Evolutionary conservation across 2,888 invertebrate genomes (phyloP), one percentile per base, ranked within the genome.

Genomic region (Erebia aethiops): DNA sequence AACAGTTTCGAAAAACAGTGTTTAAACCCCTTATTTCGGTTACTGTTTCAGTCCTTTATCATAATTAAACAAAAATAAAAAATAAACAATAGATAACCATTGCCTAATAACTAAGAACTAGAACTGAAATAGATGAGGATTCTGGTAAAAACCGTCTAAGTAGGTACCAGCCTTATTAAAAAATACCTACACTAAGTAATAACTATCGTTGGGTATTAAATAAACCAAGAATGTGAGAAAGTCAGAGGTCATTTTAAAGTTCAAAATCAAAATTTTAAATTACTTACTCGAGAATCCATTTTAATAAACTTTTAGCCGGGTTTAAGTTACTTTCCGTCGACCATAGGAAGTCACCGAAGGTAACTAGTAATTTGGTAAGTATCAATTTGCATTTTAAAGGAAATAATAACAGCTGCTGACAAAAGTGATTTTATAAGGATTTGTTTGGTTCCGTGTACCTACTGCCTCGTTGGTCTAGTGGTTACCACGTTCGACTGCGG

Each of bases 251-350:
- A 41, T 58, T 54, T 54, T 43, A 43, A 61, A 61, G 61, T 61
- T 61, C 61, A 61, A 61, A 58, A 61, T 61, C 61, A 61, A 43
- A 61, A 61, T 46, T 61, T 61, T 18, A 61, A 61, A 61, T 61
- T 3, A 16, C 43, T 60, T 26, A 16, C 43, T 60, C n/a, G 2
- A 43, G 43, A 61, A 46, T 61, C 43, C 61, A 43, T 43, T 61
- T 43, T 46, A 61, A 43, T 43, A 61, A 43, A 61, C 9, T 61
- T 46, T 61, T 61, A 61, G 26, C 11, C 11, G 11, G 43, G 18
- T 61, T 43, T 18, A 61, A 13, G 43, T 61, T 43, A 43, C 61
- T 61, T 41, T 43, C 43, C 61, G 43, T 18, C 61, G 10, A 18
- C n/a, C 26, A 14, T 10, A 58, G 26, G 26, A 58, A 58, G 26